Conservation (phyloP, 2,797 vertebrate species). For the Sebastes baramenuke region DNA sequence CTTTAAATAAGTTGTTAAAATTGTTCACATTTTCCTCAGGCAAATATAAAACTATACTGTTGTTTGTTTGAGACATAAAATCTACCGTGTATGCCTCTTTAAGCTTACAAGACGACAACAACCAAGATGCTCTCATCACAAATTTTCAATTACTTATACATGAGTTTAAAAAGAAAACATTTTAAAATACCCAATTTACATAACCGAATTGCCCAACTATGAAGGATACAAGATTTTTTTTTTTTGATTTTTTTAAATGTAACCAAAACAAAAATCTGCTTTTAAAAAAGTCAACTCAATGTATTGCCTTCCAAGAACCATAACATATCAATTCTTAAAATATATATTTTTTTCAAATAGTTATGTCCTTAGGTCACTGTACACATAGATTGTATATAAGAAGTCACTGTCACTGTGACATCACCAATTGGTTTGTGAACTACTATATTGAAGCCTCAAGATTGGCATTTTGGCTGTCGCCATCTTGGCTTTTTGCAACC, state of each 20-base stretch:
- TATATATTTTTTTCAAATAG: background rate
- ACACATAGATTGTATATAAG: no score
- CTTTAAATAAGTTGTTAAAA: background rate
- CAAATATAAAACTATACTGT: background rate
- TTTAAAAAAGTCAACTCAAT: background rate
- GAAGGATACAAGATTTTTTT: background rate
- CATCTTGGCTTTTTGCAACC: no score
- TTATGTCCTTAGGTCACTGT: background rate
- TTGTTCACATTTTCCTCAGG: constrained; percentile 1
- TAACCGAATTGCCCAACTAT: background rate
- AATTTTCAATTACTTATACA: background rate
- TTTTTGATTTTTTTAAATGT: background rate
- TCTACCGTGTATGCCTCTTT: background rate
- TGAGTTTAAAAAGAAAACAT: background rate
- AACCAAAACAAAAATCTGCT: background rate
- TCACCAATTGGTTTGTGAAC: no score
- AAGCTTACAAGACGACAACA: background rate
- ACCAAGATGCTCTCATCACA: background rate
- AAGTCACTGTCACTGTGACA: no score
- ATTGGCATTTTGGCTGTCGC: no score
- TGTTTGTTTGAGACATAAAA: background rate
- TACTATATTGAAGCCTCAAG: no score
- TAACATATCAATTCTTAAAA: background rate
- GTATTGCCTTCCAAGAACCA: background rate
- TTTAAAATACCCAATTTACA: background rate